These are phyloP conservation scores for Mactra quadrangularis DNA, from an alignment of 1,140 invertebrate species.

Conservation along the genomic window DNA sequence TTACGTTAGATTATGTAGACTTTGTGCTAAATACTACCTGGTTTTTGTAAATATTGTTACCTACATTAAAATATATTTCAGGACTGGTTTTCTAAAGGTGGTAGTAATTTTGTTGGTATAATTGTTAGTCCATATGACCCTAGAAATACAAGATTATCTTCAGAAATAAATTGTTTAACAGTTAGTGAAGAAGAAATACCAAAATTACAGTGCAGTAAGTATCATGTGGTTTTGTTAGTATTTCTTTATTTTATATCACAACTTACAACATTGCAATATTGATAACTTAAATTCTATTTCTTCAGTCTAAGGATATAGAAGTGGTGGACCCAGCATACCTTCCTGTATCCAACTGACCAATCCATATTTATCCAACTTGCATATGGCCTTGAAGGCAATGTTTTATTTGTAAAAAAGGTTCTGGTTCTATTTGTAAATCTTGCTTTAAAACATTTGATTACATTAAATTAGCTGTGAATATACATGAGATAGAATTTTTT, in stretches of 20 bases:
- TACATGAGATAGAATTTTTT: no score
- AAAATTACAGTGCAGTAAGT: slow-evolving; percentile 74
- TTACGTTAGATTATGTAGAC: no score
- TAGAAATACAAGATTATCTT: slow-evolving; percentile 60
- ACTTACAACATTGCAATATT: neutral
- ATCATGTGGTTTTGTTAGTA: neutral
- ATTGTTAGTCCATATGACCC: slow-evolving; percentile 86
- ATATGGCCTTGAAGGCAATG: neutral
- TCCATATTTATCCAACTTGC: neutral
- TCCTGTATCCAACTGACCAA: neutral
- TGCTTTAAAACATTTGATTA: no score
- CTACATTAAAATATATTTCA: no score
- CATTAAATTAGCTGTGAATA: no score
- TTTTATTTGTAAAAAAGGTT: neutral
- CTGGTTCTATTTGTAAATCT: neutral
- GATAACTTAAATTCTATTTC: neutral
- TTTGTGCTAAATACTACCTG: no score
- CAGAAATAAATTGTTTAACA: slow-evolving; percentile 78
- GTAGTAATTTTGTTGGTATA: slow-evolving; percentile 86
- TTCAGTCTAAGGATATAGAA: neutral
- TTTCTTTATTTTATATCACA: neutral
- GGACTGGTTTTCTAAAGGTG: slow-evolving; percentile 86
- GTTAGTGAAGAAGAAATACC: slow-evolving; percentile 69
- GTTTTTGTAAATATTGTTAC: no score
- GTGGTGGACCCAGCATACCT: neutral